Evolutionary conservation across 92 coral and sea anemone genomes (phyloP).

Genomic region (Palythoa caribaeorum): DNA sequence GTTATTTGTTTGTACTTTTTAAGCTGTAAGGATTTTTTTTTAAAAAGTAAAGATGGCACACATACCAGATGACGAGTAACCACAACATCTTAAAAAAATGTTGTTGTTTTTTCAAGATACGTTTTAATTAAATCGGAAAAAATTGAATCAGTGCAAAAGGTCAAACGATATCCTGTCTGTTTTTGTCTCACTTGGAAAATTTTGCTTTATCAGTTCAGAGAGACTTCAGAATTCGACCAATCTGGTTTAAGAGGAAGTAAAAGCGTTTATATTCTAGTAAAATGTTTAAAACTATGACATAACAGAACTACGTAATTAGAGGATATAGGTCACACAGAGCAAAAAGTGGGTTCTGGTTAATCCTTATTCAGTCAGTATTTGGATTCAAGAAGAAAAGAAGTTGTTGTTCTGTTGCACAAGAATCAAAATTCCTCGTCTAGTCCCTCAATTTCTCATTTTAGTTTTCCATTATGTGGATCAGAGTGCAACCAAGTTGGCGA

Average conservation of each 20-base stretch:
- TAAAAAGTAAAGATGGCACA: too few relatives aligned
- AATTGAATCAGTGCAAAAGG: not conserved
- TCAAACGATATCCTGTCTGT: not conserved
- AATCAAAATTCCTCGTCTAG: not conserved
- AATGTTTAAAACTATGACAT: not conserved
- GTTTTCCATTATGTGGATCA: not conserved
- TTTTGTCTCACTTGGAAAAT: not conserved
- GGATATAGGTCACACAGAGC: not conserved
- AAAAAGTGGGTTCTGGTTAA: not conserved
- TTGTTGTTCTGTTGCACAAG: not conserved
- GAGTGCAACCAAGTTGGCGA: conserved; percentile 9
- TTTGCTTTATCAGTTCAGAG: not conserved
- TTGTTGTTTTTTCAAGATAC: too few relatives aligned
- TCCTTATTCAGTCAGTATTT: not conserved
- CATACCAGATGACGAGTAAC: too few relatives aligned
- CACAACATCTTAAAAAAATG: too few relatives aligned
- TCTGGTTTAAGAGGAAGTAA: not conserved
- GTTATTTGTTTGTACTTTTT: too few relatives aligned
- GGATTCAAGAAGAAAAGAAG: not conserved
- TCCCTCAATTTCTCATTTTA: not conserved
- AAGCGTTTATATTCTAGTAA: not conserved
- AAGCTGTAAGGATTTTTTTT: too few relatives aligned
- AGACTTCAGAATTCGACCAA: not conserved
- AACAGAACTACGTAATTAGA: not conserved
- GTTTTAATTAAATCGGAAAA: too few relatives aligned